phyloP scores from a whole-genome alignment of 2,888 invertebrate genomes.

The Rhopalosiphum nymphaeae region DNA sequence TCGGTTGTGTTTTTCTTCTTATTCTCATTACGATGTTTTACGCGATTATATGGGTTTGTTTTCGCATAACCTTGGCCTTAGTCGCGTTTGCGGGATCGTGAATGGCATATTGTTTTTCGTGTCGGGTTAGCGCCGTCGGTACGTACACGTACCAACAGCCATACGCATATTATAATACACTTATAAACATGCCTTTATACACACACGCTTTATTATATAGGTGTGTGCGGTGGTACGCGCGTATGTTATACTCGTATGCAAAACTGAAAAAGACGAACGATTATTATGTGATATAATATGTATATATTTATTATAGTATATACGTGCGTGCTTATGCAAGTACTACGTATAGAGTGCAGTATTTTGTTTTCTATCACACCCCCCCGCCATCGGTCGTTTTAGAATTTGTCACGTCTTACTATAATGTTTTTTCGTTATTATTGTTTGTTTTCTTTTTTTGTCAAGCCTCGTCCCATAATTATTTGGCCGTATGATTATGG shows the following conservation, averaged over 20 bases:
- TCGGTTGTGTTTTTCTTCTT: neutral
- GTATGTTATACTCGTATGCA: neutral
- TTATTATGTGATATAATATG: neutral
- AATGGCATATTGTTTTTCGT: constrained; percentile 1
- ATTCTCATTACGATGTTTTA: neutral
- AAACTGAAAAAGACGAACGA: neutral
- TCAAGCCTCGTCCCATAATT: neutral
- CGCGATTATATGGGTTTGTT: neutral
- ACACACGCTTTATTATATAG: neutral
- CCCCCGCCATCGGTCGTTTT: neutral
- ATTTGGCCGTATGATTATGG: neutral
- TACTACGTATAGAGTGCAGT: neutral
- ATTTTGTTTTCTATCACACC: neutral
- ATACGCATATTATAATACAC: neutral
- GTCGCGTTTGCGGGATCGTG: constrained; percentile 32
- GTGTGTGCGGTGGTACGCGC: neutral
- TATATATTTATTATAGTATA: neutral
- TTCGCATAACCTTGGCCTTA: constrained; percentile 52
- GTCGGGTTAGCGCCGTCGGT: constrained; percentile 22
- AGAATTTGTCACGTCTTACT: constrained; percentile 12
- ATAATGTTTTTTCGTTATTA: neutral
- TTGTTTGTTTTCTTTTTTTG: neutral
- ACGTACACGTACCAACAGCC: neutral
- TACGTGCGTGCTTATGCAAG: neutral
- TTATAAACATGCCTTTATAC: neutral